phyloP scores from a whole-genome alignment of 2,888 invertebrate species.

The Lasioglossum leucozonium region DNA sequence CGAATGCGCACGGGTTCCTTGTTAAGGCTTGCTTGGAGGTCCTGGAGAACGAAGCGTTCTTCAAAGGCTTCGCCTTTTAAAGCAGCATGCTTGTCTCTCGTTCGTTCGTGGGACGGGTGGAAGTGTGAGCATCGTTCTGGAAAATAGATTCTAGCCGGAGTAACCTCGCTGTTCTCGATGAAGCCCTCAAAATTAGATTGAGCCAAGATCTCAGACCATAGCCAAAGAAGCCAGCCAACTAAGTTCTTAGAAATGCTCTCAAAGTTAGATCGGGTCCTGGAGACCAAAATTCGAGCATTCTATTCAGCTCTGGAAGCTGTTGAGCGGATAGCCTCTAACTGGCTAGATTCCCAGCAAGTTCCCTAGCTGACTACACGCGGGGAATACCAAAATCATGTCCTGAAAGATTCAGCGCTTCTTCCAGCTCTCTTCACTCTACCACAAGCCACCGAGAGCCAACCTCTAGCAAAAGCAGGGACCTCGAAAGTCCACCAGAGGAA shows the following conservation, averaged over 20 bases:
- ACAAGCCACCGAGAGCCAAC: conserved; percentile 54
- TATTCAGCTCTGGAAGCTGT: too few relatives aligned
- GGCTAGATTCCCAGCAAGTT: too few relatives aligned
- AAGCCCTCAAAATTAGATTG: background rate
- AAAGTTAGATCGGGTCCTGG: background rate
- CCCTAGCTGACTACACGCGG: too few relatives aligned
- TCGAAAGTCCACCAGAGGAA: conserved; percentile 33
- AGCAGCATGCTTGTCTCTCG: background rate
- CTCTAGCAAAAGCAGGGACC: conserved; percentile 8
- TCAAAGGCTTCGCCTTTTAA: background rate
- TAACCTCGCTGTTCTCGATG: background rate
- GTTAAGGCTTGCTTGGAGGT: conserved; percentile 46
- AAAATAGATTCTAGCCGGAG: background rate
- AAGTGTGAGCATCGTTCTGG: background rate
- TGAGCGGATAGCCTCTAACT: too few relatives aligned
- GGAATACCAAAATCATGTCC: too few relatives aligned
- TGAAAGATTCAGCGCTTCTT: background rate
- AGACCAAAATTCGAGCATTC: too few relatives aligned
- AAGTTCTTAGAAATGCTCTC: background rate
- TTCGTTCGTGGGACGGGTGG: background rate
- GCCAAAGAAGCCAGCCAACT: too few relatives aligned
- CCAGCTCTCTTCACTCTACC: background rate
- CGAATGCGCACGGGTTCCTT: conserved; percentile 13
- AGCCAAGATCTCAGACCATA: too few relatives aligned
- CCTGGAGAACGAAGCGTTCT: conserved; percentile 6